A percentile compares a stretch with the other conserved stretches of the same genome.
These are phyloP conservation scores for Drosophila sturtevanti DNA, from an alignment of 1,140 invertebrate species.

Conservation along the genomic window DNA sequence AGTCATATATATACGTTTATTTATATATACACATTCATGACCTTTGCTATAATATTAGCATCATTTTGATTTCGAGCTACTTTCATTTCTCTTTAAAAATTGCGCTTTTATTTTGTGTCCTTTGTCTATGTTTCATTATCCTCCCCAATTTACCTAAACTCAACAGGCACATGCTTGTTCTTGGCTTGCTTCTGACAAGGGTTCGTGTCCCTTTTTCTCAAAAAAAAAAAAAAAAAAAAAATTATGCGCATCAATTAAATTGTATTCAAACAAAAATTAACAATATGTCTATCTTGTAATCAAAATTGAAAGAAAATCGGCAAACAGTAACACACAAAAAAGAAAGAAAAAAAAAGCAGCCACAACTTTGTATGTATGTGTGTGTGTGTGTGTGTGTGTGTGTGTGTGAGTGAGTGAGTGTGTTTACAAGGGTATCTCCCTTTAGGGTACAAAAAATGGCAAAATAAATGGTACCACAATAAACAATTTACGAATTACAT, in stretches of 20 bases:
- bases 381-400: too few relatives aligned
- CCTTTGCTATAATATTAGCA: too few relatives aligned
- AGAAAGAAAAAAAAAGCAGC: too few relatives aligned
- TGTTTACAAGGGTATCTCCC: slow-evolving; percentile 15
- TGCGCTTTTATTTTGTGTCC: background rate
- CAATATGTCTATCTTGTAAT: slow-evolving; percentile 53
- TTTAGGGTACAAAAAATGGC: background rate
- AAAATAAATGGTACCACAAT: slow-evolving; percentile 17
- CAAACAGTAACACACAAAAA: background rate
- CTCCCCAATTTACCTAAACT: slow-evolving; percentile 9
- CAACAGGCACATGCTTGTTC: background rate
- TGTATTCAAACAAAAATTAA: slow-evolving; percentile 62
- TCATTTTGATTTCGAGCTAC: too few relatives aligned
- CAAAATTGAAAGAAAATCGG: slow-evolving; percentile 15
- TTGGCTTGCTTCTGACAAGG: slow-evolving; percentile 44
- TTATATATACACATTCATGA: too few relatives aligned
- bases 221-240: background rate
- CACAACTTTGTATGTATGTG: too few relatives aligned
- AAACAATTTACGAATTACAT: slow-evolving; percentile 47
- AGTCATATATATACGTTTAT: too few relatives aligned
- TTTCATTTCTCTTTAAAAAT: background rate
- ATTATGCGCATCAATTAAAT: slow-evolving; percentile 61
- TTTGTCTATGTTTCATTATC: background rate
- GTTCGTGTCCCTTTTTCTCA: slow-evolving; percentile 11
- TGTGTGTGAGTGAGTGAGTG: too few relatives aligned